Evolutionary conservation across 2,113 vertebrate species (phyloP), one percentile per base, ranked within the genome.

Genomic region (Gopherus evgoodei): DNA sequence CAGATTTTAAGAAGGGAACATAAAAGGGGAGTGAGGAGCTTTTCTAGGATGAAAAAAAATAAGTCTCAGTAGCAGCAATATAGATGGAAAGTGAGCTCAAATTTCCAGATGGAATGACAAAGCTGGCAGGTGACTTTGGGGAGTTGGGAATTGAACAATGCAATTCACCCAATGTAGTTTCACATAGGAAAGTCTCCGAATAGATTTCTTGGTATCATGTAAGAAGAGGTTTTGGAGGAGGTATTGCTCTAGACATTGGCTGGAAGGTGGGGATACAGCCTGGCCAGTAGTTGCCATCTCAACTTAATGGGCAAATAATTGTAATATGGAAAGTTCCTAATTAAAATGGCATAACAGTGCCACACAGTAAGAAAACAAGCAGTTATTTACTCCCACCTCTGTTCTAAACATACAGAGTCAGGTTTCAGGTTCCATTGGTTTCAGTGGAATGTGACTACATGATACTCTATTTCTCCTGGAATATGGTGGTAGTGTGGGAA

Each of bases 381-480:
- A 6, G 24, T 76, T 76, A 6, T 5, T 47, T 35, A 13, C 69
- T 59, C 38, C 38, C 94, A 29, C 22, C 21, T 85, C 85, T 80
- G 35, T 81, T 93, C 54, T 52, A 75, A 19, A 53, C 19, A 14
- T 24, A n/a, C 2, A 8, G 0, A 44, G 44, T 47, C 16, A 31
- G 29, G 19, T 12, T 38, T 17, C 1, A 35, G 52, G 44, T 69
- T 84, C 50, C 76, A 27, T 50, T 69, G 79, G 65, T 16, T 0
- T 0, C 75, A 56, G 52, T 47, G 54, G 59, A 31, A 6, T 12
- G 3, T 81, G 87, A 54, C 52, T 52, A 42, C n/a, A 31, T 5
- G 29, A 81, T n/a, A 42, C 83, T 85, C n/a, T 38, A n/a, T 69
- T 87, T 84, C 72, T 82, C 38, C 78, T 53, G 84, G 27, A 78